Evolutionary conservation across 2,888 invertebrate species (phyloP), one percentile per base, ranked within the genome.

Genomic region (Tridacna gigas): DNA sequence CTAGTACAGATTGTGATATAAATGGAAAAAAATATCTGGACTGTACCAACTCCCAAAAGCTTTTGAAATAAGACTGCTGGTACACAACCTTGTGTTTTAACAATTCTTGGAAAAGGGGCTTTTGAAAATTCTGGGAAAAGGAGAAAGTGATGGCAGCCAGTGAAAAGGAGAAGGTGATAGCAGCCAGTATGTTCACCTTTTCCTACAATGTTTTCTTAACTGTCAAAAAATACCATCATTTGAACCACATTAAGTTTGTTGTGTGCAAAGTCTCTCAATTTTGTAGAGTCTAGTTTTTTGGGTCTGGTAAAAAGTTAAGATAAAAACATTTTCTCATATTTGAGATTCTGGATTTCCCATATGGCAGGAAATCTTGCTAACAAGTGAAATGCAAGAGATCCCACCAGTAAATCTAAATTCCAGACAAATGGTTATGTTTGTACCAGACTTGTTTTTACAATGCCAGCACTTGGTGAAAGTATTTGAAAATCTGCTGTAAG

Each of bases 331-430:
- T 56, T 56, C 56, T 56, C 56, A 56, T 20, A 56, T 56, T 15
- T 56, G 18, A 20, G 18, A 56, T 20, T 20, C 20, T 20, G 15
- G 56, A 20, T 56, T 20, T 20, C 20, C 56, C 56, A 56, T 20
- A 20, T 56, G 15, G 20, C 56, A 56, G 20, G 18, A 15, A 56
- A 20, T 20, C 56, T 56, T 56, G 56, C 56, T 56, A 56, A 56
- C 56, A 56, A 56, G 56, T 56, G 56, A 56, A 56, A 56, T 56
- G 56, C 56, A 56, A 20, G 18, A 56, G 56, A 56, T 56, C 56
- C 15, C 56, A 56, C 20, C 56, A 56, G 56, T 56, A 15, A 56
- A 56, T 56, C 56, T 56, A 56, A 56, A 56, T 20, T 20, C 56
- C 56, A 56, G 56, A 56, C 15, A 56, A 20, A 56, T 56, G 56